Conservation (phyloP, 2,797 vertebrate genomes). For the Lagorchestes hirsutus region DNA sequence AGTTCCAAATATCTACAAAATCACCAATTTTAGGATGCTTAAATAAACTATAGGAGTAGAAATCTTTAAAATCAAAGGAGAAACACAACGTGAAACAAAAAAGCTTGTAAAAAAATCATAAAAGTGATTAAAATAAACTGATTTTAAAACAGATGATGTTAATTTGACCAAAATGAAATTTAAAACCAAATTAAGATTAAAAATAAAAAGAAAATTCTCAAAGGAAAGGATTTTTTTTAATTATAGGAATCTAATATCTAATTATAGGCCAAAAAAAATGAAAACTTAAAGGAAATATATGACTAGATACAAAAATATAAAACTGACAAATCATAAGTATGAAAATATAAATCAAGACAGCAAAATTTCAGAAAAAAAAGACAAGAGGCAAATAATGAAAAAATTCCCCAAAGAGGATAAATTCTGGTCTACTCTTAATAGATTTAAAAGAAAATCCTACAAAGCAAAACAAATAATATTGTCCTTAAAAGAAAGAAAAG, state of each 20-base stretch:
- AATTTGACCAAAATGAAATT: background rate
- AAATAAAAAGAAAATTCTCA: background rate
- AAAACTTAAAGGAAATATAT: background rate
- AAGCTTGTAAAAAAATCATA: background rate
- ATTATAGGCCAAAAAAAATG: background rate
- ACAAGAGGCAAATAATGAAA: background rate
- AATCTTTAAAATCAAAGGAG: background rate
- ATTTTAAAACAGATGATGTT: background rate
- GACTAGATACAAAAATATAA: background rate
- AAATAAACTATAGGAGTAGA: background rate
- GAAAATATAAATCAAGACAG: background rate
- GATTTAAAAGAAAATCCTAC: background rate
- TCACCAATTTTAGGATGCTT: background rate
- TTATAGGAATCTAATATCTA: background rate
- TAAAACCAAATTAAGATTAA: background rate
- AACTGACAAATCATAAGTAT: background rate
- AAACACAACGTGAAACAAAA: background rate
- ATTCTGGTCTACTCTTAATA: background rate
- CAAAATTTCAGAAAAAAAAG: background rate
- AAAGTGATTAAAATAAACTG: background rate
- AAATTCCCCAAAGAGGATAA: background rate
- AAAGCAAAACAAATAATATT: background rate
- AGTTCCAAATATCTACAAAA: background rate
- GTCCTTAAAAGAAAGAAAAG: background rate
- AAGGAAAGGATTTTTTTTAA: background rate